Base-by-base conservation (phyloP, 2,888 invertebrate genomes). In the Unio delphinus region DNA sequence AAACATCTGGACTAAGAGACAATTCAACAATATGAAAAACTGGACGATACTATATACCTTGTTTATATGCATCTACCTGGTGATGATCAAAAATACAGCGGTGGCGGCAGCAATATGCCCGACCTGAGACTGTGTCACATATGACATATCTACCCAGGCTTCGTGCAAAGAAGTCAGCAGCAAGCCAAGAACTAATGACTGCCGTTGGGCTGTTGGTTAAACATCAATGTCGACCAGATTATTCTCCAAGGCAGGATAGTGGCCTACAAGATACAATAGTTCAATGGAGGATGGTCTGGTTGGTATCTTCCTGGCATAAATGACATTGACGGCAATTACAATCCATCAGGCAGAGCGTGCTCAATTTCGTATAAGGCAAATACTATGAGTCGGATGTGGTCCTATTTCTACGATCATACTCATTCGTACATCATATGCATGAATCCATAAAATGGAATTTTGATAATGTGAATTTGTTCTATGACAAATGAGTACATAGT, bases 191-290 rank as follows among this genome's bases (percentile, higher is more conserved):
- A 34, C 34, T 7, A 34, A 54, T 1, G 65, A 72, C 23, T 74
- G 74, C 45, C 45, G 69, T 15, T 74, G 71, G 74, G 54, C 61
- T n/a, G 72, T 67, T 1, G 74, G 74, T 23, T 59, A 72, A 45
- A 66, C 58, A 30, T 34, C 34, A 34, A 34, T 34, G 34, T 34
- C 34, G 34, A 34, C 34, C 34, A 34, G 34, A n/a, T 68, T 18
- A 63, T 67, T 18, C 34, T 59, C 18, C n/a, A 64, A 1, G 68
- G 70, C 0, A 61, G 59, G 55, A 72, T 75, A n/a, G 55, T 59
- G 17, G 75, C 75, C 20, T 72, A 75, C 65, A 69, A 66, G 55
- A 72, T 74, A 55, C 54, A 30, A n/a, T 69, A 72, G 75, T 72
- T 63, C 59, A 72, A 58, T 18, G 65, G 75, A n/a, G 2, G 4